These are phyloP conservation scores for Bombyx huttoni DNA, from an alignment of 2,888 invertebrate species.

Conservation along the genomic window DNA sequence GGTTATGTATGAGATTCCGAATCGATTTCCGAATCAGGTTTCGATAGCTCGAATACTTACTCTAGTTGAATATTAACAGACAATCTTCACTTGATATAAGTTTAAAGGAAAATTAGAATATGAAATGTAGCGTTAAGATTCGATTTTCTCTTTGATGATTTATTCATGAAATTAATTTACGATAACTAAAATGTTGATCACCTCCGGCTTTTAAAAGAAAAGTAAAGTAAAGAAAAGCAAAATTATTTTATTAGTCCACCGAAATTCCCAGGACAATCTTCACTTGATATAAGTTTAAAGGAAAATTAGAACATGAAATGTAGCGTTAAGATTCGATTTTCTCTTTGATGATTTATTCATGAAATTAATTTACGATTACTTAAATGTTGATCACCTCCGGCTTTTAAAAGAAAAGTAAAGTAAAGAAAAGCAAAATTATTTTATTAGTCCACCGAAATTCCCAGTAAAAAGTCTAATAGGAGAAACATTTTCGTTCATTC, in stretches of 20 bases:
- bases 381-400: background rate
- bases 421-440: conserved; percentile 4
- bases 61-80: background rate
- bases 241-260: conserved; percentile 7
- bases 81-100: background rate
- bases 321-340: too few species aligned
- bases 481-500: conserved; percentile 37
- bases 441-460: conserved; percentile 21
- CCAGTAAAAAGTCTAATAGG: conserved; percentile 53
- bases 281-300: too few species aligned
- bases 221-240: background rate
- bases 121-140: too few species aligned
- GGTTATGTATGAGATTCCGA: background rate
- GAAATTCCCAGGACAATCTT: conserved; percentile 43
- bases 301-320: too few species aligned
- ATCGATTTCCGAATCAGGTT: background rate
- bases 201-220: background rate
- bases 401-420: background rate
- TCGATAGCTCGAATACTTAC: background rate
- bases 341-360: background rate
- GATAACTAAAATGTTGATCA: background rate
- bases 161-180: background rate
- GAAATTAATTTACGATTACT: background rate
- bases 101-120: background rate
- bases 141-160: background rate